Conservation (phyloP, 2,888 invertebrate species). For the Anodontia alba region DNA sequence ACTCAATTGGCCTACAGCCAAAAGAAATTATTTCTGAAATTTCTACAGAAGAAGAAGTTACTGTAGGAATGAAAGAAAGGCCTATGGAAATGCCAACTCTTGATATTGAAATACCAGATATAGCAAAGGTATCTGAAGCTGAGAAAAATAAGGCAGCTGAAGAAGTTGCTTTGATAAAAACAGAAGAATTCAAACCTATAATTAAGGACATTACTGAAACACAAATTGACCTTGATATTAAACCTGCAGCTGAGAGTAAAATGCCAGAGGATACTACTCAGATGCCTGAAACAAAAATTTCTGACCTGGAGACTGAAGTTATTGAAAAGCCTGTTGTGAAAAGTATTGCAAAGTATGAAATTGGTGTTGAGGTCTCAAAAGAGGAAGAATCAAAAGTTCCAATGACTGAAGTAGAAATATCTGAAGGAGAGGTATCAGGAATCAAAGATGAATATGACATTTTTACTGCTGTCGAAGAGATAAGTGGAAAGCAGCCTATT, state of each 20-base stretch:
- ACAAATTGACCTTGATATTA: neutral
- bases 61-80: neutral
- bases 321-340: neutral
- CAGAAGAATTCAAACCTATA: neutral
- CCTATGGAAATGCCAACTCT: neutral
- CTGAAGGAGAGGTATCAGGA: neutral
- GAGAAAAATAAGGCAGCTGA: neutral
- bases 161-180: conserved; percentile 15
- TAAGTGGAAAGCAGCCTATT: conserved; percentile 7
- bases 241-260: neutral
- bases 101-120: neutral
- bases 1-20: neutral
- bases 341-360: neutral
- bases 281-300: neutral
- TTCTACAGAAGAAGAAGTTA: neutral
- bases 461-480: neutral
- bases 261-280: neutral
- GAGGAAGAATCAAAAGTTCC: neutral
- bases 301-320: neutral
- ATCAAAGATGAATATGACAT: neutral
- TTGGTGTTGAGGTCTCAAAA: neutral
- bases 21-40: neutral
- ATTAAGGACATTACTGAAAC: conserved; percentile 16
- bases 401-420: neutral
- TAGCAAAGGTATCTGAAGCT: neutral